phyloP scores from a whole-genome alignment of 1,140 invertebrate genomes.

The Achatina immaculata region DNA sequence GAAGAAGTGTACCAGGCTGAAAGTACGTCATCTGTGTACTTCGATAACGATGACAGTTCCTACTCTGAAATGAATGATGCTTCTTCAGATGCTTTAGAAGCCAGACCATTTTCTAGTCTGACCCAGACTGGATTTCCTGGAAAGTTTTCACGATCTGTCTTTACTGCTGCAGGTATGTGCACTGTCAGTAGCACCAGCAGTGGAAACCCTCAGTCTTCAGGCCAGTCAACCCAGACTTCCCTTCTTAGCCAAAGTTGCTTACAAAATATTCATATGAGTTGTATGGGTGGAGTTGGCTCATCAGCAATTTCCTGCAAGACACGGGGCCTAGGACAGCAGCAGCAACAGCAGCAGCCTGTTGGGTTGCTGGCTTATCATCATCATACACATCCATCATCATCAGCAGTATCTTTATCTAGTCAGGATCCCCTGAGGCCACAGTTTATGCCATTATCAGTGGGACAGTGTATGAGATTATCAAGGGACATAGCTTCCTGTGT shows the following conservation, averaged over 20 bases:
- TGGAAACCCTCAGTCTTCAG: background rate
- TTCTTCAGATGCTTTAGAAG: conserved; percentile 52
- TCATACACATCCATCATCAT: background rate
- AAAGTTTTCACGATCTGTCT: conserved; percentile 11
- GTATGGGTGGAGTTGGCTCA: background rate
- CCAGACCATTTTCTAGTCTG: conserved; percentile 46
- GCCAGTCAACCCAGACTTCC: background rate
- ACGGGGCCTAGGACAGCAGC: background rate
- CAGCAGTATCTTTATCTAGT: background rate
- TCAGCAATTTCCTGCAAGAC: background rate
- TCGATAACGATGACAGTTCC: conserved; percentile 75
- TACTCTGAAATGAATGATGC: conserved; percentile 76
- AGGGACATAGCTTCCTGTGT: background rate
- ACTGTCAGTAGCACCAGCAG: conserved; percentile 19
- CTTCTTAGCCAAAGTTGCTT: background rate
- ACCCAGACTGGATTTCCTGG: conserved; percentile 46
- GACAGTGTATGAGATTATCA: background rate
- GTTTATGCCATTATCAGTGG: background rate
- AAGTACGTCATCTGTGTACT: conserved; percentile 78
- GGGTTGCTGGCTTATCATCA: background rate
- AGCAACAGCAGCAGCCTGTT: background rate
- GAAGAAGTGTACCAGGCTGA: conserved; percentile 75
- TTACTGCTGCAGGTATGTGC: background rate
- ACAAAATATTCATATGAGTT: background rate
- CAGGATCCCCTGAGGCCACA: background rate